Base-by-base conservation (phyloP, 2,797 vertebrate species). In the Oreochromis grahami region DNA sequence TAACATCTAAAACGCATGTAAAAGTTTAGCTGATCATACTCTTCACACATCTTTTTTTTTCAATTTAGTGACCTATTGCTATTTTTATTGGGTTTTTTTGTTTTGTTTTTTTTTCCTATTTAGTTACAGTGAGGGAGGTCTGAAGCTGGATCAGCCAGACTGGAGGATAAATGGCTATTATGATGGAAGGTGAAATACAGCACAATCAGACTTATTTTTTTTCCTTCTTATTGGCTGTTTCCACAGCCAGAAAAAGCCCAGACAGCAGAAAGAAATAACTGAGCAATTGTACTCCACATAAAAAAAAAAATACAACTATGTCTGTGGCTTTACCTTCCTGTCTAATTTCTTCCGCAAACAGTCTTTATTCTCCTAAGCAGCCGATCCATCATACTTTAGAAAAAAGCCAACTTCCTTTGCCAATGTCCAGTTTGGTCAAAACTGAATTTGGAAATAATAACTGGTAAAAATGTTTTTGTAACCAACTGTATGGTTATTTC, bases 321-420 rank as follows among this genome's bases (percentile, higher is more conserved):
- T 45, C 43, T 74, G 53, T 76, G 8, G 43, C 52, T 81, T 80
- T 86, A 85, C 55, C 43, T 76, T 72, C 45, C 53, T 63, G 29
- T 83, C 52, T 74, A 86, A 91, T 84, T 88, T 79, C 21, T 77
- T 76, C 65, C 26, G 81, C 15, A 65, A 82, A 74, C 4, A 65
- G 19, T 82, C 19, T 77, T 90, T 82, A 65, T 56, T 86, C 65
- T 51, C 14, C 72, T 51, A 55, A 84, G 81, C 60, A 84, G 70
- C 85, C 53, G 55, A 92, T 93, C 83, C 45, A 88, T 92, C 88
- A 93, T 58, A 43, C 56, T 84, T 78, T 79, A 21, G 15, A 43
- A 56, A 82, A 85, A 50, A 10, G 5, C 5, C 41, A 11, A 14
- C 45, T 81, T 63, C 36, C 5, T 68, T 80, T 50, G 17, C 4